A percentile compares a stretch with the other conserved stretches of the same genome.
These are phyloP conservation scores for Drosophila paulistorum DNA, from an alignment of 1,140 invertebrate species.

Conservation along the genomic window DNA sequence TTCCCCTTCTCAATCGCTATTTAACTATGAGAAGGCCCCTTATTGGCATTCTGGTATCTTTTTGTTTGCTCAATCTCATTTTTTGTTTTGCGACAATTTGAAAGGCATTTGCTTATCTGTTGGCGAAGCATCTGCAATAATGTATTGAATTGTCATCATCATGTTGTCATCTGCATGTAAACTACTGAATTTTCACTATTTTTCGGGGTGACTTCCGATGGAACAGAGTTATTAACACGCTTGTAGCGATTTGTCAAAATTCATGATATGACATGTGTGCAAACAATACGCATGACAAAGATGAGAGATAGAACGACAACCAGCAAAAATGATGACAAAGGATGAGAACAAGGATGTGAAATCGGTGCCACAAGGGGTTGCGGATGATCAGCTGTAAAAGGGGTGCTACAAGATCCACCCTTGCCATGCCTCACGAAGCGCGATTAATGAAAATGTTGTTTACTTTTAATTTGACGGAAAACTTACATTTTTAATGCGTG, in stretches of 20 bases:
- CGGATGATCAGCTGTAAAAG: background rate
- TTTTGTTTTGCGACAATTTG: slow-evolving; percentile 19
- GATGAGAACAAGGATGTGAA: slow-evolving; percentile 28
- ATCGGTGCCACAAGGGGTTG: slow-evolving; percentile 46
- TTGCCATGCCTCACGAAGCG: slow-evolving; percentile 15
- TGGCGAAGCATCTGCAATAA: slow-evolving; percentile 55
- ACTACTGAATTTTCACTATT: slow-evolving; percentile 17
- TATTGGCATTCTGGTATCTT: slow-evolving; percentile 14
- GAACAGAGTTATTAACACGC: slow-evolving; percentile 70
- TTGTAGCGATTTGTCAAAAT: slow-evolving; percentile 75
- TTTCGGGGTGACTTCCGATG: slow-evolving; percentile 47
- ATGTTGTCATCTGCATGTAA: slow-evolving; percentile 3
- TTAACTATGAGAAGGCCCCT: background rate
- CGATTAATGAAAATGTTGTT: slow-evolving; percentile 60
- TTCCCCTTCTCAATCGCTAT: background rate
- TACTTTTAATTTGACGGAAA: slow-evolving; percentile 69
- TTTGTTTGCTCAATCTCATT: slow-evolving; percentile 10
- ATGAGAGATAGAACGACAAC: slow-evolving; percentile 37
- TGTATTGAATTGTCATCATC: slow-evolving; percentile 62
- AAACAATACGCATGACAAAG: slow-evolving; percentile 50
- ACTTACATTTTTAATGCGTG: slow-evolving; percentile 49
- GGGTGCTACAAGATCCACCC: slow-evolving; percentile 37
- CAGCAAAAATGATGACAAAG: slow-evolving; percentile 33
- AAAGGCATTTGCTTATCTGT: slow-evolving; percentile 49
- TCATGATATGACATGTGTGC: slow-evolving; percentile 73